Conservation (phyloP, 2,797 vertebrate genomes). For the Sylvia borin region DNA sequence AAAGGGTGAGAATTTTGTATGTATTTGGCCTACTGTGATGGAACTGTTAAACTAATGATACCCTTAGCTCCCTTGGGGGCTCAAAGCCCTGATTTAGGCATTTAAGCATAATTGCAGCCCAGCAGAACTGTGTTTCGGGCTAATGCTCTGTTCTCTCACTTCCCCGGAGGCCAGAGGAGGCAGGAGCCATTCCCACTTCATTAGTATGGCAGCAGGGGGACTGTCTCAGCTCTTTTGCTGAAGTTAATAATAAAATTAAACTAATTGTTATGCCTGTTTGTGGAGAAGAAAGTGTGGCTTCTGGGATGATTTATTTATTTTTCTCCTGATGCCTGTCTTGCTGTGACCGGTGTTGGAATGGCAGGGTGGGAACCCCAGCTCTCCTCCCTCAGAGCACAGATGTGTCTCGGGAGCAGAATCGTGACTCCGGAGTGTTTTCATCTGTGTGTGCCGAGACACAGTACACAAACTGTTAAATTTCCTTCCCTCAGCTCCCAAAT, state of each 20-base stretch:
- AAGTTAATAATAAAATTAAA: slow-evolving; percentile 36
- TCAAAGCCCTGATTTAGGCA: slow-evolving; percentile 43
- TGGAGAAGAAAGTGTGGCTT: neutral
- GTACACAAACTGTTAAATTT: slow-evolving; percentile 49
- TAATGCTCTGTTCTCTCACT: neutral
- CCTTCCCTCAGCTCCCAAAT: neutral
- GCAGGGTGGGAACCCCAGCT: neutral
- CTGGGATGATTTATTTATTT: neutral
- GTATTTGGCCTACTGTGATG: neutral
- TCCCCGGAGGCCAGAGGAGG: slow-evolving; percentile 26
- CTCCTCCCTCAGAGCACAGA: neutral
- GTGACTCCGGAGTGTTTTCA: neutral
- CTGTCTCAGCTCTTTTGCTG: neutral
- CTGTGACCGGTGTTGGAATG: accelerated
- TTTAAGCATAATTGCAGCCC: slow-evolving; percentile 53
- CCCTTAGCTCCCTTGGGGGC: neutral
- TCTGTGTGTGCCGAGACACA: neutral
- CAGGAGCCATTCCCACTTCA: slow-evolving; percentile 37
- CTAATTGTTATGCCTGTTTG: neutral
- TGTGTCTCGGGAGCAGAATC: neutral
- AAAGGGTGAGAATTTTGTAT: neutral
- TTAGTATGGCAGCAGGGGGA: slow-evolving; percentile 39
- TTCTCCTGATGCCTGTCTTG: neutral
- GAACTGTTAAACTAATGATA: slow-evolving; percentile 45
- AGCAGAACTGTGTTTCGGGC: neutral